phyloP scores from a whole-genome alignment of 2,888 invertebrate species.

The Eurytoma californica region DNA sequence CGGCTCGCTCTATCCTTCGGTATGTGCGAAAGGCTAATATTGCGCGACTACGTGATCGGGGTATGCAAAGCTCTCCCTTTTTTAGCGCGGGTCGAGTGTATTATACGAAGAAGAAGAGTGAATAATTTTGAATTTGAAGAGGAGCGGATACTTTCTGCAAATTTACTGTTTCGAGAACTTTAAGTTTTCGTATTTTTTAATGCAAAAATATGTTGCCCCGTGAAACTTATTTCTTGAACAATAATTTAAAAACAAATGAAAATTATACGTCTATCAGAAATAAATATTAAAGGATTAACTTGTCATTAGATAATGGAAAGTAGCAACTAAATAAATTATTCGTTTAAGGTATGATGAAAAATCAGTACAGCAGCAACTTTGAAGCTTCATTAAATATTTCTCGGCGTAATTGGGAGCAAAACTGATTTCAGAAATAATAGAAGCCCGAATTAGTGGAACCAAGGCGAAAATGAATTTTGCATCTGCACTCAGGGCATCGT shows the following conservation, averaged over 20 bases:
- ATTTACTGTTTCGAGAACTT: background rate
- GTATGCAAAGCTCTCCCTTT: conserved; percentile 60
- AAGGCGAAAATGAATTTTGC: background rate
- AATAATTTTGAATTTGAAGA: conserved; percentile 10
- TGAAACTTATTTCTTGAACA: no score
- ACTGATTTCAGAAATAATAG: background rate
- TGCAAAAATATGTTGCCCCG: no score
- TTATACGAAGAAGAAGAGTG: background rate
- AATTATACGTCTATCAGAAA: no score
- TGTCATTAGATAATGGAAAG: no score
- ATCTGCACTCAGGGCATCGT: background rate
- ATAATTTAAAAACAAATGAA: no score
- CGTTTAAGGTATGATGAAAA: no score
- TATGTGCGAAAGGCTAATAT: conserved; percentile 74
- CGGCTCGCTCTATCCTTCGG: conserved; percentile 57
- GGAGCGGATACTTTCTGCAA: no score
- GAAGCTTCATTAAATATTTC: no score
- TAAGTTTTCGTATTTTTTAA: background rate
- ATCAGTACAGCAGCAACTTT: no score
- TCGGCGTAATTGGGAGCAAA: no score
- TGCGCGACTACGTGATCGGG: conserved; percentile 70
- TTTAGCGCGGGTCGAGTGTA: background rate
- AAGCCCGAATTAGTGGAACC: background rate
- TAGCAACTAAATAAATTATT: no score
- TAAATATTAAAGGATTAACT: no score